These are phyloP conservation scores for Pampus argenteus DNA, from an alignment of 2,797 vertebrate genomes.

Conservation along the genomic window DNA sequence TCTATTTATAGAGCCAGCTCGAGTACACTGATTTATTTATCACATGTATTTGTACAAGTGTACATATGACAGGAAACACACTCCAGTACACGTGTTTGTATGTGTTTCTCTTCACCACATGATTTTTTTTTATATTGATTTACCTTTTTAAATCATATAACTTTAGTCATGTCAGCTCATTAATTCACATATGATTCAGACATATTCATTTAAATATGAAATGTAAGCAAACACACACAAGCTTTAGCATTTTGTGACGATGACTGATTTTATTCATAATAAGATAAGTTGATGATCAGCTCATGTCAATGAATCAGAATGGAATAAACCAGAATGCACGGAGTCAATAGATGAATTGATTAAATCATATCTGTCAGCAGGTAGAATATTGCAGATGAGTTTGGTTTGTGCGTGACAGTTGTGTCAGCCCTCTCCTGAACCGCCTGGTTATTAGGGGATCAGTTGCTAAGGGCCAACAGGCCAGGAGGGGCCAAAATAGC, in stretches of 20 bases:
- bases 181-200: background rate
- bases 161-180: background rate
- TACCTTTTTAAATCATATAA: background rate
- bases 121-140: background rate
- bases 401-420: constrained; percentile 9
- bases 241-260: background rate
- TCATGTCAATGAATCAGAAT: background rate
- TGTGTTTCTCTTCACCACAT: background rate
- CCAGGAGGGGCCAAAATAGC: constrained; percentile 71
- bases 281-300: background rate
- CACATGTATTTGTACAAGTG: constrained; percentile 44
- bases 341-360: background rate
- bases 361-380: background rate
- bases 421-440: constrained; percentile 13
- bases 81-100: background rate
- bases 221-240: background rate
- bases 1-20: constrained; percentile 71
- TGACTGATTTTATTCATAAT: background rate
- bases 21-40: constrained; percentile 66
- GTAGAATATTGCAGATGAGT: constrained; percentile 19
- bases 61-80: constrained; percentile 2
- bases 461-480: constrained; percentile 78
- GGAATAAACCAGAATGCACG: background rate
- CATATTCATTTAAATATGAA: background rate
- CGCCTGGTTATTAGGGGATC: constrained; percentile 72